Base-by-base conservation (phyloP, 2,113 vertebrate genomes). In the Oxyura jamaicensis region DNA sequence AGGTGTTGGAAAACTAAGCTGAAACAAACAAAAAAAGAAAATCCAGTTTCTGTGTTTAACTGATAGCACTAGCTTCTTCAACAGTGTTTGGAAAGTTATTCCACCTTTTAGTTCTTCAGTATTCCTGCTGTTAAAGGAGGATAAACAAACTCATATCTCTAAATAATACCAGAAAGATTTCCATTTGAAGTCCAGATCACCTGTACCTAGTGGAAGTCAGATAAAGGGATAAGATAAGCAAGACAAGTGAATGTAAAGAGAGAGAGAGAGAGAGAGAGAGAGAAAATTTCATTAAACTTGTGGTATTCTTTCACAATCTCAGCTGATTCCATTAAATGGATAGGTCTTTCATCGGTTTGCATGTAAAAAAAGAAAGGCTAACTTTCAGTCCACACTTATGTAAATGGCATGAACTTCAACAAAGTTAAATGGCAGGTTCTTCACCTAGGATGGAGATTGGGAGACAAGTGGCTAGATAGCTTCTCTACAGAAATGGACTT, bases 341-440 rank as follows among this genome's bases (percentile, higher is more conserved):
- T 25, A 2, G 2, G 9, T n/a, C 26, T 90, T 85, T 79, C 19
- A 7, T 15, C 50, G 13, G 7, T 16, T 63, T 0, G 0, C 6
- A 5, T 33, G 6, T 68, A 16, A 76, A 5, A 65, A 79, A 79
- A 82, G 5, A 72, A 6, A 1, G 6, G 0, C 4, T 62, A 78
- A 2, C 6, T 84, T 86, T 86, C n/a, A 78, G 29, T 42, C 13
- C 4, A 33, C 15, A 21, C 2, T 33, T 33, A 10, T 36, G 59
- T 36, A 25, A 60, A 36, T 36, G n/a, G n/a, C n/a, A 25, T 35
- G n/a, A 36, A 60, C 22, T 60, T 60, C 14, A 60, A 36, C n/a
- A 60, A 60, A 35, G n/a, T 22, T 53, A 53, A 53, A 53, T 53
- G 52, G 8, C 26, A 28, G 52, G 52, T 28, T 53, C 52, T 53